These are phyloP conservation scores for Schizopygopsis malacanthus DNA, from an alignment of 2,797 vertebrate genomes.

Conservation along the genomic window DNA sequence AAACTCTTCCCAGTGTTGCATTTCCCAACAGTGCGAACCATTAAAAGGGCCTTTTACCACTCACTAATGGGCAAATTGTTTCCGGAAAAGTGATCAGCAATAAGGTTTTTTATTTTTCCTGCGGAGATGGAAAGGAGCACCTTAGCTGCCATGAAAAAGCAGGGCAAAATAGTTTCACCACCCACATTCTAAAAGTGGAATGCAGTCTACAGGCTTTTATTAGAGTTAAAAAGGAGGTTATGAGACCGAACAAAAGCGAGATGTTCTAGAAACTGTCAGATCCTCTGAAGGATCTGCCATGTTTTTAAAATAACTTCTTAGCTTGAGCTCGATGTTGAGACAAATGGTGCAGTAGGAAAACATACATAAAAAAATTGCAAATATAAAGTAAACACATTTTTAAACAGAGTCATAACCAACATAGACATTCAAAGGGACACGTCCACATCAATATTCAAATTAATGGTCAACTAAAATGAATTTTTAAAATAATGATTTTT, in stretches of 20 bases:
- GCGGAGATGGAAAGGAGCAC: constrained; percentile 46
- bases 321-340: constrained; percentile 6
- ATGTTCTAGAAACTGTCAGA: constrained; percentile 51
- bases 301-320: constrained; percentile 19
- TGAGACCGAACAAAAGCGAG: constrained; percentile 54
- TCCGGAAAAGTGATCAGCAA: constrained; percentile 66
- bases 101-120: constrained; percentile 57
- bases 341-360: constrained; percentile 7
- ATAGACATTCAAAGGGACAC: background rate
- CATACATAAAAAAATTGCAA: background rate
- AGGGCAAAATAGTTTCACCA: constrained; percentile 59
- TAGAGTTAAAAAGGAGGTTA: constrained; percentile 64
- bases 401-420: background rate
- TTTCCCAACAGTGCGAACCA: constrained; percentile 58
- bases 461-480: background rate
- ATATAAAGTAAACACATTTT: background rate
- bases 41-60: constrained; percentile 60
- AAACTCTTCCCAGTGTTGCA: constrained; percentile 61
- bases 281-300: constrained; percentile 38
- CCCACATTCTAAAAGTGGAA: constrained; percentile 63
- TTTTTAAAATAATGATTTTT: background rate
- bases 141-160: constrained; percentile 52
- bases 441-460: background rate
- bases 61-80: constrained; percentile 65
- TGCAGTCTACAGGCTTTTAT: constrained; percentile 57